Percentiles rank a stretch among this genome's conserved stretches.
phyloP scores from a whole-genome alignment of 2,797 vertebrate genomes.

The Pteropus rufus region DNA sequence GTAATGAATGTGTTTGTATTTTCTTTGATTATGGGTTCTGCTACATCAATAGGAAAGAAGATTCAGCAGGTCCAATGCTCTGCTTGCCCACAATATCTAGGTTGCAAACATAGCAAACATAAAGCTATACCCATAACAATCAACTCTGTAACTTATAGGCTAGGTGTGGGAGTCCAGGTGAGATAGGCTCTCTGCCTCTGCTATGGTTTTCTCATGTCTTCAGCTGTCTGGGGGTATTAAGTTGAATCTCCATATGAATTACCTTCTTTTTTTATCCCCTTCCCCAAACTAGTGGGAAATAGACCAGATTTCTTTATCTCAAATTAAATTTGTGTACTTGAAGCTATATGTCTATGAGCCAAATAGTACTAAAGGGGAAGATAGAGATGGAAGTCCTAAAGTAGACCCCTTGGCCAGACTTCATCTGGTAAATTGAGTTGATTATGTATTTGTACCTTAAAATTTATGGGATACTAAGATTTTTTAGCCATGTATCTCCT shows the following conservation, averaged over 20 bases:
- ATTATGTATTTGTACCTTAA: not conserved
- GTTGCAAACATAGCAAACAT: not conserved
- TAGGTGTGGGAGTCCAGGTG: not conserved
- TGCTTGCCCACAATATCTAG: not conserved
- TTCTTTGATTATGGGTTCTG: not conserved
- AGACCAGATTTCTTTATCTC: not conserved
- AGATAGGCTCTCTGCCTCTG: not conserved
- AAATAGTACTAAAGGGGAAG: not conserved
- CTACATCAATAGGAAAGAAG: not conserved
- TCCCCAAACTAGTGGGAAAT: not conserved
- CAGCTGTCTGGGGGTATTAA: not conserved
- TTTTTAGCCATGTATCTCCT: not conserved
- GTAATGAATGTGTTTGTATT: not conserved
- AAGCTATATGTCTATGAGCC: not conserved
- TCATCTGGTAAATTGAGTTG: not conserved
- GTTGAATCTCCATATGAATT: not conserved
- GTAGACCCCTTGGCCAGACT: not conserved
- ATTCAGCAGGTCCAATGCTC: not conserved
- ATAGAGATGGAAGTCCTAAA: not conserved
- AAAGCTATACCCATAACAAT: not conserved
- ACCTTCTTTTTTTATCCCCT: not conserved
- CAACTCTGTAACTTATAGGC: not conserved
- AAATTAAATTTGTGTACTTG: not conserved
- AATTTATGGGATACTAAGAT: not conserved
- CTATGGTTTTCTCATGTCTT: not conserved